phyloP scores from a whole-genome alignment of 2,113 vertebrate species.

The Ornithorhynchus anatinus region DNA sequence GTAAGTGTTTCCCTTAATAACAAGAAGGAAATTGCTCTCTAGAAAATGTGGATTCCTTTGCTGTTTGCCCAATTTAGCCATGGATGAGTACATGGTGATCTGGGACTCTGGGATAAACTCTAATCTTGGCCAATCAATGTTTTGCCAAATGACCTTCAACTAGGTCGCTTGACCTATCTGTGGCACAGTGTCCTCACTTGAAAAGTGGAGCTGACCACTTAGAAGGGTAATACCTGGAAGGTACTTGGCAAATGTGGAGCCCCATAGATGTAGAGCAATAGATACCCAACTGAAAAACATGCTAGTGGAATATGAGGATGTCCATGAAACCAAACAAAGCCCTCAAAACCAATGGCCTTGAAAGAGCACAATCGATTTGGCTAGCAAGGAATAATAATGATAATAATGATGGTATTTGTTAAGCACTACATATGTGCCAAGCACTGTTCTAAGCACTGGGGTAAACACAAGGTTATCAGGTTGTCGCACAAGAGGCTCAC shows the following conservation, averaged over 20 bases:
- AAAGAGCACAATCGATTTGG: neutral
- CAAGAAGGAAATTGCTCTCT: no score
- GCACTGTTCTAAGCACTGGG: no score
- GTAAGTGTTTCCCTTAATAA: no score
- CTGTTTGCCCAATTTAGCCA: no score
- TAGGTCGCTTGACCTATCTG: constrained; percentile 24
- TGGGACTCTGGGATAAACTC: neutral
- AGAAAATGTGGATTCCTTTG: no score
- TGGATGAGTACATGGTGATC: neutral
- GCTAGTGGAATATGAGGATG: neutral
- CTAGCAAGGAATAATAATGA: no score
- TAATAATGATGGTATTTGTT: no score
- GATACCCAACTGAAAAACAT: neutral
- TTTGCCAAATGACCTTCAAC: neutral
- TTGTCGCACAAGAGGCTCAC: no score
- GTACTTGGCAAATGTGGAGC: constrained; percentile 3
- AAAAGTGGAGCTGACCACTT: constrained; percentile 19
- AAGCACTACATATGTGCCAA: no score
- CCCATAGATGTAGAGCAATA: neutral
- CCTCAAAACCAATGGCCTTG: neutral
- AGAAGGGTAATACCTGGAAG: neutral
- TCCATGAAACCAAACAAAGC: neutral
- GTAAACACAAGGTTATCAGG: no score
- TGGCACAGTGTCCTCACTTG: constrained; percentile 28
- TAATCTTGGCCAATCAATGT: neutral